These are phyloP conservation scores for Stegodyphus dumicola DNA, from an alignment of 1,140 invertebrate genomes.

Conservation along the genomic window DNA sequence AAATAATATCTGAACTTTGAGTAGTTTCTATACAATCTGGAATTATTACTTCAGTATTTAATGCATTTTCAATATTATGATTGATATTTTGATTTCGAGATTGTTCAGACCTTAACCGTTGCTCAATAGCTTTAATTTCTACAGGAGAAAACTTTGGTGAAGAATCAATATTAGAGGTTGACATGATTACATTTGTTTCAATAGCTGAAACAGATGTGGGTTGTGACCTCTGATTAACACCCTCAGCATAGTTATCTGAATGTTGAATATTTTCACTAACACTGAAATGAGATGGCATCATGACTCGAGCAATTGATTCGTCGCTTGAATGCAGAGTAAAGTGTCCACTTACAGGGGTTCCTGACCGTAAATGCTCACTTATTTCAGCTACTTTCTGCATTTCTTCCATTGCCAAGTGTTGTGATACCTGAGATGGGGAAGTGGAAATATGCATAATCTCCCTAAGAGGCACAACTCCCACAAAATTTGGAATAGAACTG, in stretches of 20 bases:
- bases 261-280: slow-evolving; percentile 22
- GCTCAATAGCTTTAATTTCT: slow-evolving; percentile 54
- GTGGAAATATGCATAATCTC: slow-evolving; percentile 46
- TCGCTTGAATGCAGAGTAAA: slow-evolving; percentile 40
- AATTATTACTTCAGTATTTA: slow-evolving; percentile 52
- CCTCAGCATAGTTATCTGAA: slow-evolving; percentile 31
- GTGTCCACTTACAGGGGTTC: neutral
- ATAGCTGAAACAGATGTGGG: slow-evolving; percentile 43
- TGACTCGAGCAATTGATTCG: slow-evolving; percentile 31
- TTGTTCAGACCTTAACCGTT: slow-evolving; percentile 25
- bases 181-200: slow-evolving; percentile 57
- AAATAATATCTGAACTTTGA: slow-evolving; percentile 43
- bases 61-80: slow-evolving; percentile 13
- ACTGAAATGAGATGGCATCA: slow-evolving; percentile 36
- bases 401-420: slow-evolving; percentile 40
- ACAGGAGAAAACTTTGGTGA: slow-evolving; percentile 33
- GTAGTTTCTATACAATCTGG: slow-evolving; percentile 51
- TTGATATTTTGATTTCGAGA: slow-evolving; percentile 8
- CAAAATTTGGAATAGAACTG: slow-evolving; percentile 35
- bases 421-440: slow-evolving; percentile 27
- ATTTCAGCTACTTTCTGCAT: slow-evolving; percentile 56
- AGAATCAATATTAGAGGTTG: slow-evolving; percentile 49
- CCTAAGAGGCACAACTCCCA: slow-evolving; percentile 30
- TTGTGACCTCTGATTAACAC: slow-evolving; percentile 43
- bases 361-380: slow-evolving; percentile 41